Evolutionary conservation across 1,140 invertebrate genomes (phyloP), one percentile per base, ranked within the genome.

Genomic region (Drosophila varians): DNA sequence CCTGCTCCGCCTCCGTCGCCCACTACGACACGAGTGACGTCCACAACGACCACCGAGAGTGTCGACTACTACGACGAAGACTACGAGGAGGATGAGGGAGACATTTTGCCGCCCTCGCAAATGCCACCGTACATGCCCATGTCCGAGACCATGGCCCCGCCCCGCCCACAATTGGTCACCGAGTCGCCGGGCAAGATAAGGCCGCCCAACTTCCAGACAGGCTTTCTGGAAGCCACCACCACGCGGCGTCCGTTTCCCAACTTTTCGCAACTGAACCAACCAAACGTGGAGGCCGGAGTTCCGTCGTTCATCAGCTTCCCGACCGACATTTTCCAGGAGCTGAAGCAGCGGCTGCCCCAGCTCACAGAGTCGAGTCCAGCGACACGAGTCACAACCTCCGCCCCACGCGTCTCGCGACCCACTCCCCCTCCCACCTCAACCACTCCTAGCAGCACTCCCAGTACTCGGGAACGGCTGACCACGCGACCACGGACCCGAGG

Each of bases 41-140:
- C 55, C 23, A 65, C 79, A 8, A 58, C 77, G 51, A 74, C 71
- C 34, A 28, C 54, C 1, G 77, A 54, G 28, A 66, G 40, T 31
- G 23, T 71, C 16, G 75, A 86, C 5, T 82, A 87, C 42, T 77
- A 77, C 36, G 70, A 90, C 19, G 91, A 92, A 31, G 90, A 90
- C 16, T 74, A 92, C 51, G 91, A 92, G 46, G 84, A 92, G 74
- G 92, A 93, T 23, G 92, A 93, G 47, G 36, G 11, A 7, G 93
- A 93, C 31, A 73, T 88, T 14, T 8, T 72, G 71, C 93, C 93
- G 47, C 91, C 91, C 6, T 93, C 93, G 0, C 92, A 62, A 36
- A 91, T 93, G 86, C 92, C 93, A 4, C 92, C 93, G 52, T 93
- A 93, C 65, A 93, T 93, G 93, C 93, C 93, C 4, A 93, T 92